A percentile compares a stretch with the other conserved stretches of the same genome.
phyloP scores from a whole-genome alignment of 2,797 vertebrate species.

The Chrosomus eos region DNA sequence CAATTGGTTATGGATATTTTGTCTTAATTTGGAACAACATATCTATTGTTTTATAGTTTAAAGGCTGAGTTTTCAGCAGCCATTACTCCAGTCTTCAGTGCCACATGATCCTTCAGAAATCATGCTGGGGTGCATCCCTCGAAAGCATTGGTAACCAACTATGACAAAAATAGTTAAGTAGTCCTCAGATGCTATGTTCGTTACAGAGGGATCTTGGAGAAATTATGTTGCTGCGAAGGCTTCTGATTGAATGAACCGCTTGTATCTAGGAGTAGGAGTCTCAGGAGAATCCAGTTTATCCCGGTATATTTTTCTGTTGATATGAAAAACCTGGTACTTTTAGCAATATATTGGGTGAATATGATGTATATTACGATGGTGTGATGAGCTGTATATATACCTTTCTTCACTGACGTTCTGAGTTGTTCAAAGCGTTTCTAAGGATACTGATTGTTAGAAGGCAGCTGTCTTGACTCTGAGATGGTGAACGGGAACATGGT shows the following conservation, averaged over 20 bases:
- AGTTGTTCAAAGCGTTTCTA: too few species aligned
- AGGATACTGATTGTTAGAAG: too few species aligned
- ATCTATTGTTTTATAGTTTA: background rate
- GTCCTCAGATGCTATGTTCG: background rate
- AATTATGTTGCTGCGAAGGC: background rate
- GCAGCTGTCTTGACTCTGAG: too few species aligned
- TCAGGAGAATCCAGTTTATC: too few species aligned
- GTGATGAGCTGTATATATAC: too few species aligned
- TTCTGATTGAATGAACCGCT: background rate
- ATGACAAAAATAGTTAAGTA: too few species aligned
- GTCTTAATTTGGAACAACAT: background rate
- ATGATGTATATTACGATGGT: too few species aligned
- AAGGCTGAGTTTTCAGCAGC: background rate
- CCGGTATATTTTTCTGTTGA: too few species aligned
- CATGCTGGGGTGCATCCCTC: background rate
- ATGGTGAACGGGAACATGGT: too few species aligned
- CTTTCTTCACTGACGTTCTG: too few species aligned
- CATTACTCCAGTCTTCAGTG: background rate
- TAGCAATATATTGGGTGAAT: too few species aligned
- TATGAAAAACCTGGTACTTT: too few species aligned
- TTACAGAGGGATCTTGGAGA: background rate
- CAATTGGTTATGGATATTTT: background rate
- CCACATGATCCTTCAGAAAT: background rate
- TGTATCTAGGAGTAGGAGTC: background rate
- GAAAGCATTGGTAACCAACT: background rate